Percentiles rank a stretch among this genome's conserved stretches.
These are phyloP conservation scores for Sebastolobus altivelis DNA, from an alignment of 2,797 vertebrate genomes.

Conservation along the genomic window DNA sequence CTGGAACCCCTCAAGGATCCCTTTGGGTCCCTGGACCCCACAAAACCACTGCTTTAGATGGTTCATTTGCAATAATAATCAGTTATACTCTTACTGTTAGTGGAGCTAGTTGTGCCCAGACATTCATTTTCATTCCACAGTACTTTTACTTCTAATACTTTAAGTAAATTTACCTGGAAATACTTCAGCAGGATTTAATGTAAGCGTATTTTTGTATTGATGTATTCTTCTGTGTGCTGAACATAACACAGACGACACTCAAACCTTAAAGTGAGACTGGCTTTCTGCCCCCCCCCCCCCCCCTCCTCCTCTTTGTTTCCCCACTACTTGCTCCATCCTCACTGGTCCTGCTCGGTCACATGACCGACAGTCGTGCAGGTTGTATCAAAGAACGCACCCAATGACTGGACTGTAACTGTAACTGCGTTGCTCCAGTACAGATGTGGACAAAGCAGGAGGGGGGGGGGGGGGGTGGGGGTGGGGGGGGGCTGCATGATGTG, in stretches of 20 bases:
- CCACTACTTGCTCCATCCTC: constrained; percentile 24
- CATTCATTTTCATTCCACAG: neutral
- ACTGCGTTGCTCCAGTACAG: constrained; percentile 2
- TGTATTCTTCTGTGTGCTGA: neutral
- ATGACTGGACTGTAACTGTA: constrained; percentile 30
- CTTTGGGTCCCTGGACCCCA: no score
- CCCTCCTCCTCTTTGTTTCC: neutral
- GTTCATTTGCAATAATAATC: neutral
- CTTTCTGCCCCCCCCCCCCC: no score
- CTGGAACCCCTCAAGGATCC: no score
- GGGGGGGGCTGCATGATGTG: neutral
- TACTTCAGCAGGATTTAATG: neutral
- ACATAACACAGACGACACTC: neutral
- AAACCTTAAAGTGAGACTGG: neutral
- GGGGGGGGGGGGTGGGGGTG: no score
- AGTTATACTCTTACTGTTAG: neutral
- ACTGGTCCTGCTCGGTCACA: constrained; percentile 30
- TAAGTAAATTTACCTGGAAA: neutral
- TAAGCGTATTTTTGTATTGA: neutral
- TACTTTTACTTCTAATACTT: neutral
- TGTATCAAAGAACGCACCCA: constrained; percentile 52
- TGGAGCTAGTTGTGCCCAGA: neutral
- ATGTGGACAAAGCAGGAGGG: neutral
- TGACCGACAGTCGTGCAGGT: constrained; percentile 7
- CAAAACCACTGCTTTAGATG: no score